Evolutionary conservation across 2,888 invertebrate genomes (phyloP).

Genomic region (Acleris literana): DNA sequence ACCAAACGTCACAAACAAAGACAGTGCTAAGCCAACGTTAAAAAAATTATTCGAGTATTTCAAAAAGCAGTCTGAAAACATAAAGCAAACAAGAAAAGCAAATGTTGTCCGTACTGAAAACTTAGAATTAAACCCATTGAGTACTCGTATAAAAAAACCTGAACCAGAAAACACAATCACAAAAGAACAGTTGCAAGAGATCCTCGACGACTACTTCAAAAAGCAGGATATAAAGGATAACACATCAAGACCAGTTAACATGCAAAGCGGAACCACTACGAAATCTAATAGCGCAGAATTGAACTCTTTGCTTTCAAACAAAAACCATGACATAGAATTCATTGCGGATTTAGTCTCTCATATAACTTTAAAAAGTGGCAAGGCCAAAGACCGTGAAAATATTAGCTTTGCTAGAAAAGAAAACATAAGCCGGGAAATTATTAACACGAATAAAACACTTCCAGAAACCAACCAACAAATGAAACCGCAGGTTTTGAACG

Average conservation of each 20-base stretch:
- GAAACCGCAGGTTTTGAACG: conserved; percentile 34
- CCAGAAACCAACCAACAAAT: background rate
- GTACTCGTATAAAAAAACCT: too few species aligned
- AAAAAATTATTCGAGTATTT: background rate
- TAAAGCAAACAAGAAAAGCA: too few species aligned
- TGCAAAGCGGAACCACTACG: background rate
- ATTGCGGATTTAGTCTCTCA: background rate
- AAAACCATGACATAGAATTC: background rate
- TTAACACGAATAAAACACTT: background rate
- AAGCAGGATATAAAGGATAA: conserved; percentile 6
- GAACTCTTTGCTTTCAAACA: background rate
- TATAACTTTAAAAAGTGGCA: conserved; percentile 1
- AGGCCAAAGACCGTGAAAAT: conserved; percentile 1
- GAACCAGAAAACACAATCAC: too few species aligned
- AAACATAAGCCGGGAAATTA: too few species aligned
- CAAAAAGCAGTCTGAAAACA: background rate
- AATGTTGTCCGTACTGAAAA: too few species aligned
- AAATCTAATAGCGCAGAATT: background rate
- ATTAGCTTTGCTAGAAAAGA: too few species aligned
- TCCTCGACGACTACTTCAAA: background rate
- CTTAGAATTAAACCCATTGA: too few species aligned
- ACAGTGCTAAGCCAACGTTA: background rate
- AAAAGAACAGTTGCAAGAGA: too few species aligned
- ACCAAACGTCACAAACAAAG: background rate
- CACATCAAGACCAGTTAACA: background rate